Conservation (phyloP, 2,888 invertebrate species). For the Autographa gamma region DNA sequence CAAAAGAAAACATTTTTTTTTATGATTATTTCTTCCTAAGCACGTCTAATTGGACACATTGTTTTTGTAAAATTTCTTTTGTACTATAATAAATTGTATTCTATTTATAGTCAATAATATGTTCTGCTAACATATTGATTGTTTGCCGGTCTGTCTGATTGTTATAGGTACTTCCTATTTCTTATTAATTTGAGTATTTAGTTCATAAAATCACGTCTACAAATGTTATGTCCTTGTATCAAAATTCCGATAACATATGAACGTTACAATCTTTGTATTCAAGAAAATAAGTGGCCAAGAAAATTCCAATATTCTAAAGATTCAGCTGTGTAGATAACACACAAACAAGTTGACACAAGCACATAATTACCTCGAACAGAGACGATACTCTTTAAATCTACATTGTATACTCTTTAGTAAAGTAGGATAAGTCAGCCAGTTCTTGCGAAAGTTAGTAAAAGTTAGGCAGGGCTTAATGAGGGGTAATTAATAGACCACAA, state of each 20-base stretch:
- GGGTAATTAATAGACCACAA: slow-evolving; percentile 42
- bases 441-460: slow-evolving; percentile 44
- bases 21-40: neutral
- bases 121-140: slow-evolving; percentile 58
- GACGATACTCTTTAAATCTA: slow-evolving; percentile 2
- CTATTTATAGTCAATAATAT: slow-evolving; percentile 48
- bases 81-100: slow-evolving; percentile 43
- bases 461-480: slow-evolving; percentile 40
- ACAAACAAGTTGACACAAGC: neutral
- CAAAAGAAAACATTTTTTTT: neutral
- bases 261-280: neutral
- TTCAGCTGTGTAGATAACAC: neutral
- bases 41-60: slow-evolving; percentile 22
- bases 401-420: slow-evolving; percentile 15
- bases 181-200: neutral
- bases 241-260: too few species aligned
- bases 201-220: slow-evolving; percentile 11
- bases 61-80: slow-evolving; percentile 30
- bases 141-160: slow-evolving; percentile 33
- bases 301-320: neutral
- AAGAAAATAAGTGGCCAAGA: slow-evolving; percentile 22
- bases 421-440: slow-evolving; percentile 12
- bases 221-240: too few species aligned
- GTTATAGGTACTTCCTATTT: slow-evolving; percentile 18
- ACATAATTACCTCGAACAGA: neutral